Percentiles rank a stretch among this genome's conserved stretches.
These are phyloP conservation scores for Lithobates sylvaticus DNA, from an alignment of 2,797 vertebrate genomes.

Conservation along the genomic window DNA sequence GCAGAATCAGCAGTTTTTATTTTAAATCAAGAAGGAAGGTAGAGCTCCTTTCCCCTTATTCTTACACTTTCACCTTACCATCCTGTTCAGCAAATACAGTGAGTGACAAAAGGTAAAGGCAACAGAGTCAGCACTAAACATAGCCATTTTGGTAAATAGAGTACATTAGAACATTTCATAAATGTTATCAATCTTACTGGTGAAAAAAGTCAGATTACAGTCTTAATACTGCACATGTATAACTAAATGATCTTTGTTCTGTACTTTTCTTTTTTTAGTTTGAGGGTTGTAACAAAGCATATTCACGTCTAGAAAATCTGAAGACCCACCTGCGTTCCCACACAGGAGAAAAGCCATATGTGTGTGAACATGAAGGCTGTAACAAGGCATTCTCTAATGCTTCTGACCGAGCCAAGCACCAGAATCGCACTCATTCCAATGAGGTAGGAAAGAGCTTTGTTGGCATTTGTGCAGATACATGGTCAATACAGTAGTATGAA, in stretches of 20 bases:
- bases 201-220: neutral
- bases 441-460: slow-evolving; percentile 75
- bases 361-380: slow-evolving; percentile 98
- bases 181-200: neutral
- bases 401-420: slow-evolving; percentile 96
- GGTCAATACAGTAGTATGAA: too few relatives aligned
- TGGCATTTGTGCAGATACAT: neutral
- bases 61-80: too few relatives aligned
- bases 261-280: slow-evolving; percentile 78
- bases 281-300: slow-evolving; percentile 97
- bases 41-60: too few relatives aligned
- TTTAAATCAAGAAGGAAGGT: too few relatives aligned
- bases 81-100: too few relatives aligned
- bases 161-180: neutral
- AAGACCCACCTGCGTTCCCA: slow-evolving; percentile 97
- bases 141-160: neutral
- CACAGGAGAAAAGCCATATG: slow-evolving; percentile 96
- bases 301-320: slow-evolving; percentile 96
- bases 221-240: neutral
- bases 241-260: neutral
- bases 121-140: too few relatives aligned
- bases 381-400: slow-evolving; percentile 99
- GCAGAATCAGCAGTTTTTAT: too few relatives aligned
- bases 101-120: too few relatives aligned
- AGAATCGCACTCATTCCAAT: slow-evolving; percentile 97